Base-by-base conservation (phyloP, 1,140 invertebrate species). In the Zaprionus lachaisei region DNA sequence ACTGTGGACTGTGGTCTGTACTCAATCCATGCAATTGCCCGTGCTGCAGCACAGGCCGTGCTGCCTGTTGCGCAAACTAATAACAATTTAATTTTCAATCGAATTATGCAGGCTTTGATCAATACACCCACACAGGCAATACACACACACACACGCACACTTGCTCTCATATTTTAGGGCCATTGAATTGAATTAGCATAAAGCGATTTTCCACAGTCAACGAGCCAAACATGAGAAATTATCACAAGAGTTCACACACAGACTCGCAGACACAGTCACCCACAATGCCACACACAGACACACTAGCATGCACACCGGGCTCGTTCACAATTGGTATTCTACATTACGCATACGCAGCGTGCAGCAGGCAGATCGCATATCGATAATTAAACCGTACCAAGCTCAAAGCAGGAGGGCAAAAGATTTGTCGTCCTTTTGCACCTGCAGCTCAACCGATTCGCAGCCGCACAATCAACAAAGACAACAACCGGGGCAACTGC, bases 41-140 rank as follows among this genome's bases (percentile, higher is more conserved):
- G 66, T 81, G 64, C 61, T 80, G 76, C 44, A 57, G 51, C 54
- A 55, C 14, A 20, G 37, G 4, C 79, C 66, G 66, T 81, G 64
- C 61, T 80, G 76, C 44, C 63, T 78, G 73, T 87, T 87, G 78
- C 73, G 68, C 68, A 78, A 87, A 83, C 83, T 83, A 87, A 87
- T 87, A 87, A 87, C 80, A 83, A 87, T 83, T 87, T 87, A 80
- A 87, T 83, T 87, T 87, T 68, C 68, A 78, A 87, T 80, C 79
- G 80, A 87, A 87, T 87, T 87, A 87, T 87, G 79, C 84, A 83
- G 73, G 80, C 77, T 76, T 64, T 66, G 83, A 55, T 79, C 56
- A 70, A 65, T 75, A 61, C 69, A 62, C 37, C 31, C 31, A 34
- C 31, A 3, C 31, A 34, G 31, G 9, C 31, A 34, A 61, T 41